Evolutionary conservation across 2,888 invertebrate species (phyloP), one percentile per base, ranked within the genome.

Genomic region (Tuta absoluta): DNA sequence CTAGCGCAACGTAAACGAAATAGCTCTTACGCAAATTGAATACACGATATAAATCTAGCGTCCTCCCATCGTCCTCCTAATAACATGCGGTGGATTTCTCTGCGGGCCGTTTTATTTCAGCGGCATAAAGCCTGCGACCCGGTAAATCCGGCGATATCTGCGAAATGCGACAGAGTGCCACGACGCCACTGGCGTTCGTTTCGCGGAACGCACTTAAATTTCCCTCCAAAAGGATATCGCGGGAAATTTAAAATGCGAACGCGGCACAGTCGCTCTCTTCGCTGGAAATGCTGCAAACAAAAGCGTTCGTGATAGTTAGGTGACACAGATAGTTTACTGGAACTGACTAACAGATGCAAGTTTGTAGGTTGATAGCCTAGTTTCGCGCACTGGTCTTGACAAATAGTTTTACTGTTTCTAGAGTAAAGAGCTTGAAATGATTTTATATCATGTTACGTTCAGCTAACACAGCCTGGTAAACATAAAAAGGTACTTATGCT

Each of bases 111-210:
- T 87, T 88, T 87, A 87, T 88, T 88, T 84, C 80, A 79, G 82
- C 77, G 76, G 76, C 86, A 88, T 89, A 89, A 89, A 88, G 89
- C 87, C 81, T 80, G 76, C 81, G 84, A 80, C 82, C 86, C 88
- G 86, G 84, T 89, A 89, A 89, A 89, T 89, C 86, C 85, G 77
- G 72, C 85, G 86, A 84, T 89, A 89, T 89, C 89, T 83, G 83
- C 77, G 75, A 79, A 85, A 84, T 80, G 85, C 88, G 87, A 88
- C 87, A 86, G 84, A 82, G 83, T 84, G 85, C 82, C 84, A 84
- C 75, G 74, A 80, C 80, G 84, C 82, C 84, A 82, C 75, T 74
- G 80, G 80, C 79, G 80, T 82, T 81, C 84, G 84, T 84, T 84
- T 81, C 78, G 79, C 79, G 81, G 81, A 80, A 86, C 85, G 85